Conservation (phyloP, 2,888 invertebrate genomes). For the Branchellion lobata region DNA sequence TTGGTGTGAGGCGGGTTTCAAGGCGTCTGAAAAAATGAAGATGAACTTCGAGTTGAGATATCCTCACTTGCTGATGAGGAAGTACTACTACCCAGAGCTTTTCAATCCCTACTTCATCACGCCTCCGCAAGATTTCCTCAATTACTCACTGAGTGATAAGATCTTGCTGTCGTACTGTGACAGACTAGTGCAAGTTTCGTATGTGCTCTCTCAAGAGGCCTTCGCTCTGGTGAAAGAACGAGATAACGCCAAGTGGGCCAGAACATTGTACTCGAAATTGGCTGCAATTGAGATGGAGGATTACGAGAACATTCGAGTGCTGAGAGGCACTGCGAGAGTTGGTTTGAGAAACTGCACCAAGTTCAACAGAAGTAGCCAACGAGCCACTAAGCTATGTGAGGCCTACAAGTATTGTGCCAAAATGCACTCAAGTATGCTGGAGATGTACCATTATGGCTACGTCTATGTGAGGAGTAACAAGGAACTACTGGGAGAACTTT, state of each 20-base stretch:
- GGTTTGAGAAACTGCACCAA: background rate
- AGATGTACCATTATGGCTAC: background rate
- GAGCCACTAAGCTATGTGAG: background rate
- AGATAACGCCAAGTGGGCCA: background rate
- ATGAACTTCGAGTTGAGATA: background rate
- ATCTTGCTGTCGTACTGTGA: background rate
- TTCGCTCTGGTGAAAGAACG: background rate
- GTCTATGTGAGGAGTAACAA: background rate
- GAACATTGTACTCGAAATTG: background rate
- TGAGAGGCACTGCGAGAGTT: background rate
- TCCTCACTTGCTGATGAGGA: slow-evolving; percentile 7
- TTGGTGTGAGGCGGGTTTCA: background rate
- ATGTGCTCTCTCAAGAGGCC: background rate
- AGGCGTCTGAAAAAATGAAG: background rate
- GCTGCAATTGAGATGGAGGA: background rate
- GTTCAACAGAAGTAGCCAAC: background rate
- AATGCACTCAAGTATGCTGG: background rate
- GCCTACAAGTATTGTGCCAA: background rate
- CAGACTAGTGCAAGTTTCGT: background rate
- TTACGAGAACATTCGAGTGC: background rate
- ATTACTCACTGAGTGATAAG: background rate
- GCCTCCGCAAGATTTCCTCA: background rate
- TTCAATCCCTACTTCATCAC: background rate
- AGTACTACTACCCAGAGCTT: background rate
- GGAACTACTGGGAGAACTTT: background rate